These are phyloP conservation scores for Acrocyrtus sp. DNA, from an alignment of 2,888 invertebrate species.

Conservation along the genomic window DNA sequence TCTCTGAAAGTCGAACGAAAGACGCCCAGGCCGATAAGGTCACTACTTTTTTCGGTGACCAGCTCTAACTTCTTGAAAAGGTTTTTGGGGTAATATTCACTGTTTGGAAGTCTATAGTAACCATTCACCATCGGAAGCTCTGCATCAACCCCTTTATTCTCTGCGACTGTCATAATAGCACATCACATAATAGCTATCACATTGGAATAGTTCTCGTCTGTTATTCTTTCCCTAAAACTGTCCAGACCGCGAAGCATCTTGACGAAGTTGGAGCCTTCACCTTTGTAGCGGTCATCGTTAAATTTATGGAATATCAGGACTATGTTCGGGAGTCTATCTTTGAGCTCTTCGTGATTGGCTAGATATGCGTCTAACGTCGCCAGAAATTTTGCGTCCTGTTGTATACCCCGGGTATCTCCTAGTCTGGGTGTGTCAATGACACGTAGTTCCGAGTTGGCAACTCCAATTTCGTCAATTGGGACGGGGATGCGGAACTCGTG, in stretches of 20 bases:
- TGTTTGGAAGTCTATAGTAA: conserved; percentile 36
- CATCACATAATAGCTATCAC: conserved; percentile 32
- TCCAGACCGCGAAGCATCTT: conserved; percentile 29
- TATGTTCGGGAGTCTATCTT: conserved; percentile 31
- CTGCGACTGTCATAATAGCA: conserved; percentile 25
- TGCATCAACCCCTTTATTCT: conserved; percentile 35
- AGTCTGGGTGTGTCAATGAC: conserved; percentile 43
- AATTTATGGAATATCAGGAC: conserved; percentile 26
- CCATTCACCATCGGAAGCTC: conserved; percentile 34
- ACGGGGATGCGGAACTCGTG: conserved; percentile 33
- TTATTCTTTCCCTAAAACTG: conserved; percentile 21
- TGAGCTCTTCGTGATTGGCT: conserved; percentile 20
- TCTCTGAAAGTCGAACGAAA: conserved; percentile 27
- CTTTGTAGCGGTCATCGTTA: conserved; percentile 13
- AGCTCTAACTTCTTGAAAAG: conserved; percentile 30
- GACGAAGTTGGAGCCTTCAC: conserved; percentile 9
- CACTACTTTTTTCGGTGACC: conserved; percentile 6
- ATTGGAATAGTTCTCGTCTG: conserved; percentile 38
- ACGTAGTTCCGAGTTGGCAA: conserved; percentile 31
- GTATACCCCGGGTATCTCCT: conserved; percentile 14
- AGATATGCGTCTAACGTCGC: conserved; percentile 24
- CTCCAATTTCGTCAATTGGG: conserved; percentile 18
- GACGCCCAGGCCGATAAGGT: conserved; percentile 29
- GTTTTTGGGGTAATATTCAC: conserved; percentile 37
- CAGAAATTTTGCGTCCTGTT: conserved; percentile 24